These are phyloP conservation scores for Habropoda laboriosa DNA, from an alignment of 1,140 invertebrate species.

Conservation along the genomic window DNA sequence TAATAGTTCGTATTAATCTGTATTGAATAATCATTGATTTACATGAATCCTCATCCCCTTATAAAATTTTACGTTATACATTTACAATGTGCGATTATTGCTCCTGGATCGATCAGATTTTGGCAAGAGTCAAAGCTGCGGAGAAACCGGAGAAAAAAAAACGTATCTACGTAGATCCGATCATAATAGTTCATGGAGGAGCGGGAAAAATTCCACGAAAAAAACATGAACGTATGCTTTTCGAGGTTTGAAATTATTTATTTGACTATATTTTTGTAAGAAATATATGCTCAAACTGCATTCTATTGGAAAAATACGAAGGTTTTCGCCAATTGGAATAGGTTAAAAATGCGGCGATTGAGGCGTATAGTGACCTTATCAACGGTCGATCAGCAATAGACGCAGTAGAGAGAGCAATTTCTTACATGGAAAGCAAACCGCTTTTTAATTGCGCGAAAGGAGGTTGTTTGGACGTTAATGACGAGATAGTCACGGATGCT, in stretches of 20 bases:
- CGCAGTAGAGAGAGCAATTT: conserved; percentile 57
- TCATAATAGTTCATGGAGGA: conserved; percentile 63
- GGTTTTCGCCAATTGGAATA: neutral
- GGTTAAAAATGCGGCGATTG: conserved; percentile 62
- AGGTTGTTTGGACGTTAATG: conserved; percentile 41
- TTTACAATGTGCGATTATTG: conserved; percentile 63
- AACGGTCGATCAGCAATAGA: conserved; percentile 46
- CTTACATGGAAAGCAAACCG: conserved; percentile 55
- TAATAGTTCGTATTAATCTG: neutral
- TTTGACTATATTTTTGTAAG: neutral
- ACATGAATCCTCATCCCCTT: neutral
- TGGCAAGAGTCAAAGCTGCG: conserved; percentile 32
- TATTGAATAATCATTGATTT: neutral
- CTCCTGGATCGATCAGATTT: conserved; percentile 51
- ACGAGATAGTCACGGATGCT: conserved; percentile 51
- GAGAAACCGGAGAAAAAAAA: conserved; percentile 10
- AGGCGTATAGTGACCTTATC: conserved; percentile 48
- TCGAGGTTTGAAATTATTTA: conserved; percentile 38
- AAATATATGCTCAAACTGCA: neutral
- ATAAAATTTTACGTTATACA: conserved; percentile 9
- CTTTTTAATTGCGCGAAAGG: conserved; percentile 56
- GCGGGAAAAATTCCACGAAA: conserved; percentile 55
- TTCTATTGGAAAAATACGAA: neutral
- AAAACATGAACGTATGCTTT: conserved; percentile 42
- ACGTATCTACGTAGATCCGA: conserved; percentile 30